Base-by-base conservation (phyloP, 2,888 invertebrate genomes). In the Meiosimyza decipiens region DNA sequence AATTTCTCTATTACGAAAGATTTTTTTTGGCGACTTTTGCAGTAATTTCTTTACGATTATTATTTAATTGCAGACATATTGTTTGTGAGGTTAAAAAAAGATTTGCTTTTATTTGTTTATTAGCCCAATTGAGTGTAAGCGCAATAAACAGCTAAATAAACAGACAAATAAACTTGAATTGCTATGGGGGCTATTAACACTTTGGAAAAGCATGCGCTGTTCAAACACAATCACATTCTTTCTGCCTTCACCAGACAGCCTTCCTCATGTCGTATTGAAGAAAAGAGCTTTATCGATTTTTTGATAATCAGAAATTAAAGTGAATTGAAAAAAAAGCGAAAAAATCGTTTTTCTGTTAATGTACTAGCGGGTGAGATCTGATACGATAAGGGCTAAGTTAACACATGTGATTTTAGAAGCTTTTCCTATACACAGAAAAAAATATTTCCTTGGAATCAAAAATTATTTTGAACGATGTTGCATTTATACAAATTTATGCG, bases 221-320 rank as follows among this genome's bases (percentile, higher is more conserved):
- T 15, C 9, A 50, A 33, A 49, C 22, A 15, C 6, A 5, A 47
- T 16, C 50, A 64, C 22, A 4, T 13, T 18, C n/a, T 49, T 16
- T 16, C 63, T 28, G 12, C 9, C 47, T 28, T 49, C 18, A 50
- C 12, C 16, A 4, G 5, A 16, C 64, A 49, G 49, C 40, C 62
- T 33, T 40, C 62, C 6, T 28, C 28, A 28, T 28, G 28, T 28
- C 28, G 4, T 28, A 4, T 28, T 28, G 28, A 4, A 3, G 28
- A 40, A n/a, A n/a, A 22, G 22, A 64, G 64, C 64, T 64, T 64
- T 64, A 64, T 64, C 11, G 64, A 64, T 64, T 64, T 64, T 64
- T 50, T 64, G 51, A 64, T 64, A 50, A 64, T 13, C 12, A 50
- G 22, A 12, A 63, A 15, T n/a, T 9, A n/a, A 63, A 50, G 18